Conservation (phyloP, 2,113 vertebrate species). For the Aegithalos caudatus region DNA sequence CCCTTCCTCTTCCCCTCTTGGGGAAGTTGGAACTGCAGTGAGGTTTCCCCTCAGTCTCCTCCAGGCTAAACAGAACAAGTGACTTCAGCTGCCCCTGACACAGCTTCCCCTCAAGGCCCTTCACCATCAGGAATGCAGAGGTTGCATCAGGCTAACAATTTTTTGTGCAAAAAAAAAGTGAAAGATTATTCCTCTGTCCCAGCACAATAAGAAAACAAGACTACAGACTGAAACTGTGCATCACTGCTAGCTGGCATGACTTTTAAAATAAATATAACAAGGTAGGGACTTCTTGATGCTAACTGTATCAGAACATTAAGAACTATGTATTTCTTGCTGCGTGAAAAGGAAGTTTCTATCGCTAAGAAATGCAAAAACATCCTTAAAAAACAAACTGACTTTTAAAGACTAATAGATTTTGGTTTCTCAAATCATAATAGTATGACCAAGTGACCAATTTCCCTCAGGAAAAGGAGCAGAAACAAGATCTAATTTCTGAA, state of each 20-base stretch:
- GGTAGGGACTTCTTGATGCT: neutral
- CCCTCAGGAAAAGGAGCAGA: neutral
- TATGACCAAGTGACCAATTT: neutral
- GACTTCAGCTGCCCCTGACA: neutral
- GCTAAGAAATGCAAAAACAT: neutral
- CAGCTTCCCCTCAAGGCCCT: neutral
- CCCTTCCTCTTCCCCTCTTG: neutral
- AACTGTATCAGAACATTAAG: neutral
- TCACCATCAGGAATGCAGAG: neutral
- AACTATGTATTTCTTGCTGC: neutral
- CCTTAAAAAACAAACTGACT: neutral
- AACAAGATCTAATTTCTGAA: neutral
- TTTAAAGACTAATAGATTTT: neutral
- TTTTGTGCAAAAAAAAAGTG: neutral
- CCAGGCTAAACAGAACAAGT: neutral
- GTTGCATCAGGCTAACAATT: neutral
- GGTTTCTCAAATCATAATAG: neutral
- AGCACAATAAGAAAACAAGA: neutral
- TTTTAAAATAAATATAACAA: neutral
- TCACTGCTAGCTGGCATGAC: neutral
- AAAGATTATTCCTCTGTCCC: neutral
- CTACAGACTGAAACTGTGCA: neutral
- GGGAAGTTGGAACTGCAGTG: rapidly evolving
- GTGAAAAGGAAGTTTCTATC: neutral
- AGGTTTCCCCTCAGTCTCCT: neutral